Evolutionary conservation across 2,797 vertebrate species (phyloP).

Genomic region (Clamator glandarius): DNA sequence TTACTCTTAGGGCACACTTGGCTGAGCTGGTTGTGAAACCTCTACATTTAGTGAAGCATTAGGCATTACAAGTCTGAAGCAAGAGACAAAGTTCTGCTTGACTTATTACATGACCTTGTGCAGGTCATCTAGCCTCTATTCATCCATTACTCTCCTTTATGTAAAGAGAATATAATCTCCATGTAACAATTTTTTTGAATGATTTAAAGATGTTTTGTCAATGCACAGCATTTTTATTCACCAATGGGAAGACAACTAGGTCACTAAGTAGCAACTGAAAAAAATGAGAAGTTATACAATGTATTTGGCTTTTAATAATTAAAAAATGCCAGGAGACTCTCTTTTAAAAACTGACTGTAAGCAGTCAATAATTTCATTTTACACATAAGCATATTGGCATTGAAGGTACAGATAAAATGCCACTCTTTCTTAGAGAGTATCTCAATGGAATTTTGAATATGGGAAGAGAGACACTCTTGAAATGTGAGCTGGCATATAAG

Average conservation of each 20-base stretch:
- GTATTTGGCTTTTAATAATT: not conserved
- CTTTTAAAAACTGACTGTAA: not conserved
- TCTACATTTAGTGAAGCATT: not conserved
- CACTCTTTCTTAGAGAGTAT: conserved; percentile 47
- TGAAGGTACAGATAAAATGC: not conserved
- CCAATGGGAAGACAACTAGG: not conserved
- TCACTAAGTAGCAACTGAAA: not conserved
- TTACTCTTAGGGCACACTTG: not conserved
- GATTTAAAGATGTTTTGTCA: not conserved
- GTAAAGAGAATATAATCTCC: not conserved
- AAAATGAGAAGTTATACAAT: not conserved
- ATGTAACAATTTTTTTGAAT: not conserved
- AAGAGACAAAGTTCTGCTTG: not conserved
- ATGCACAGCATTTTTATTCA: not conserved
- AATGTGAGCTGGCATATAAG: conserved; percentile 68
- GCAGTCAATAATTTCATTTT: not conserved
- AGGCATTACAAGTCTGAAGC: not conserved
- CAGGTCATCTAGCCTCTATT: not conserved
- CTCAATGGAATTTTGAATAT: conserved; percentile 42
- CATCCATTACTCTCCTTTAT: not conserved
- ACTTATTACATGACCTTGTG: conserved; percentile 31
- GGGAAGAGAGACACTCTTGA: conserved; percentile 17
- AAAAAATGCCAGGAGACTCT: not conserved
- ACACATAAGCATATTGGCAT: not conserved
- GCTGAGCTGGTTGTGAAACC: not conserved